Base-by-base conservation (phyloP, 2,888 invertebrate genomes). In the Omphaloscelis lunosa region DNA sequence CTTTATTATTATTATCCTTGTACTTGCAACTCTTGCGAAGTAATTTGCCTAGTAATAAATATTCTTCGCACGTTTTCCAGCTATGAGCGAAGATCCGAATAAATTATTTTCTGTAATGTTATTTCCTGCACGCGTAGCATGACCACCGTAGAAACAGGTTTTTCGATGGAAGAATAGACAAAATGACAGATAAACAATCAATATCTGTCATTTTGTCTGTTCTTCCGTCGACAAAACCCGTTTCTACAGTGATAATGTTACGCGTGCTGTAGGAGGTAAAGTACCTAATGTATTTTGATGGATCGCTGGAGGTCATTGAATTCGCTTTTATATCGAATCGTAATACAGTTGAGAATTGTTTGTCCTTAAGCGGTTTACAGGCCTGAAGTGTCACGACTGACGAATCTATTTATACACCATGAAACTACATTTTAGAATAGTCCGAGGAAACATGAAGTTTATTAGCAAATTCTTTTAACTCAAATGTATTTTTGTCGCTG, bases 301-400 rank as follows among this genome's bases (percentile, higher is more conserved):
- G 53, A 82, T 83, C 59, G 61, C 63, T 78, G 61, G 77, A 81
- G 88, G 86, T 87, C 80, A 78, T 77, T 88, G 86, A 77, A 79
- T 80, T 75, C 27, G 29, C 34, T 29, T 65, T 67, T 59, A 41
- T 65, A 34, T 34, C 27, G 15, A 61, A 34, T 34, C 27, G 15
- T 66, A 53, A 56, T 73, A 39, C 66, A 61, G 23, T 51, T 72
- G 59, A 66, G 12, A 53, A 7, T 34, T 61, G n/a, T 71, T 78
- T 67, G n/a, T 68, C 51, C 27, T 34, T 68, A 11, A 12, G 8
- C 0, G 29, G 17, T 27, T 23, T n/a, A 34, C 12, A 27, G 51
- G 45, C 20, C 17, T 39, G 17, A 62, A 62, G 11, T 58, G n/a
- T 6, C 58, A 58, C 29, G 29, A 59, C 27, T 51, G 23, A 67